These are phyloP conservation scores for Drosophila mimetica DNA, from an alignment of 2,888 invertebrate species.

Conservation along the genomic window DNA sequence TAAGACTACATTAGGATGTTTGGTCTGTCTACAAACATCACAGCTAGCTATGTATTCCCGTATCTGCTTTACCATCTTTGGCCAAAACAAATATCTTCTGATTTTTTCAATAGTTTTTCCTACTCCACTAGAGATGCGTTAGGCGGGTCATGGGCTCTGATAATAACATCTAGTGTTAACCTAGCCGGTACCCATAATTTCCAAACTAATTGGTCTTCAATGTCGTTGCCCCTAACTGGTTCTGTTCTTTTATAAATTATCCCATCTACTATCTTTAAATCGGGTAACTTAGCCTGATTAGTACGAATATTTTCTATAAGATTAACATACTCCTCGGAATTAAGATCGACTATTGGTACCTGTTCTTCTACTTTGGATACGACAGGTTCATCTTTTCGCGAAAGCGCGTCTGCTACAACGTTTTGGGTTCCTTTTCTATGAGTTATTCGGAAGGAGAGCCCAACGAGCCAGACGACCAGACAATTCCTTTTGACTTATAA, in stretches of 20 bases:
- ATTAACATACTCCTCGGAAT: neutral
- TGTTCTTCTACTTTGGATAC: neutral
- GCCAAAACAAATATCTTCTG: neutral
- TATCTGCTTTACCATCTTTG: neutral
- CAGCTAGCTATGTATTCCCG: neutral
- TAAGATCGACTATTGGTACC: neutral
- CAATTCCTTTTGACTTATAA: too few species aligned
- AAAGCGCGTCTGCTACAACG: neutral
- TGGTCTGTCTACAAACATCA: slow-evolving; percentile 1
- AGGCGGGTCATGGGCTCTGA: neutral
- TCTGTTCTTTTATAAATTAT: slow-evolving; percentile 1
- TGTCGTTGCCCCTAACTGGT: neutral
- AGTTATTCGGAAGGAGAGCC: neutral
- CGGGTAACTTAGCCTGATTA: slow-evolving; percentile 9
- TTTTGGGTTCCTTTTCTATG: neutral
- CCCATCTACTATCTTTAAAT: slow-evolving; percentile 1
- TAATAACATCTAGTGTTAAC: neutral
- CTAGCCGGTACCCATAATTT: neutral
- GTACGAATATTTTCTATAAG: neutral
- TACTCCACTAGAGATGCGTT: neutral
- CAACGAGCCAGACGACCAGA: too few species aligned
- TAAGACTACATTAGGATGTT: neutral
- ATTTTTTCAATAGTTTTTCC: neutral
- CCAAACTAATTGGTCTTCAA: neutral
- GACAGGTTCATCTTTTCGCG: neutral